These are phyloP conservation scores for Muscicapa comitata DNA, from an alignment of 2,797 vertebrate species.

Conservation along the genomic window DNA sequence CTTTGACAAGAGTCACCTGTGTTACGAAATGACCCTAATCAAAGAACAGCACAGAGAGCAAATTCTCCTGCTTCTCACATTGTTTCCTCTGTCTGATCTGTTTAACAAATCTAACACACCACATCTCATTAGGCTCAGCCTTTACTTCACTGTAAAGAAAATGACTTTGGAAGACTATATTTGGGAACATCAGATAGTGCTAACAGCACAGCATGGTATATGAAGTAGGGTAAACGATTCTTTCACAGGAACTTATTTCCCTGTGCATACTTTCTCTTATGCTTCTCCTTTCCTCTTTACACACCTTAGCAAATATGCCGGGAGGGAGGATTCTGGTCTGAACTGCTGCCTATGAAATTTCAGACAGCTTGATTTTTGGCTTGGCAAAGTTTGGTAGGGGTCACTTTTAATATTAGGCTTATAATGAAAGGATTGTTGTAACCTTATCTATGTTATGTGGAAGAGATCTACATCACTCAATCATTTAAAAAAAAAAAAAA, in stretches of 20 bases:
- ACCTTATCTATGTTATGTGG: constrained; percentile 47
- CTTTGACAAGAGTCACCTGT: neutral
- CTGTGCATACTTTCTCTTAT: neutral
- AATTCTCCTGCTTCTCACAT: neutral
- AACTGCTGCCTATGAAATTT: constrained; percentile 28
- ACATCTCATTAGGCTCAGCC: neutral
- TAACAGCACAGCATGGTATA: neutral
- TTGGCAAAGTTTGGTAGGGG: constrained; percentile 15
- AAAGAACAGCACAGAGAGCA: neutral
- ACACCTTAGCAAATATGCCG: neutral
- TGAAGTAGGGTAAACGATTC: neutral
- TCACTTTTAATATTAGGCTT: constrained; percentile 1
- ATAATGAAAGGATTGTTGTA: constrained; percentile 48
- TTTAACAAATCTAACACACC: constrained; percentile 10
- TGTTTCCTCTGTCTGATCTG: neutral
- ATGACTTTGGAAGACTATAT: neutral
- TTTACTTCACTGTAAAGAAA: neutral
- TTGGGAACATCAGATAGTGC: neutral
- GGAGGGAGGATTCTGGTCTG: neutral
- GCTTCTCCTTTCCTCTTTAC: neutral
- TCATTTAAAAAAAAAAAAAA: neutral
- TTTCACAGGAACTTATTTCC: neutral
- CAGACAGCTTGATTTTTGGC: constrained; percentile 36
- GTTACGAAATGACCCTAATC: neutral
- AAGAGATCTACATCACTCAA: constrained; percentile 31